Evolutionary conservation across 2,113 vertebrate genomes (phyloP).

Genomic region (Cynopterus brachyotis): DNA sequence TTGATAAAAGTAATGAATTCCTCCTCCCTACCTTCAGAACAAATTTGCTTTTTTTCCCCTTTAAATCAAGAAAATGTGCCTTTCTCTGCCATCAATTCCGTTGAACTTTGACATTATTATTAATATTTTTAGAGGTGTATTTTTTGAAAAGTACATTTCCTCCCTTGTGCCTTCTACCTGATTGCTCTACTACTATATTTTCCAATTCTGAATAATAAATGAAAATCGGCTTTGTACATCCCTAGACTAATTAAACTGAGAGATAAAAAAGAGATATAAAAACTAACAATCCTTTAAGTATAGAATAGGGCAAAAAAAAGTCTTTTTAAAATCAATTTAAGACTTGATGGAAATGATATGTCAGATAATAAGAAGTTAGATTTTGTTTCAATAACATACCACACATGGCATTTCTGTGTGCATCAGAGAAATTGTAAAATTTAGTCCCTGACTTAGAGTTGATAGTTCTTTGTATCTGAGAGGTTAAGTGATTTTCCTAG

Average conservation of each 20-base stretch:
- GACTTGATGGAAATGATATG: neutral
- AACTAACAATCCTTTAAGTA: neutral
- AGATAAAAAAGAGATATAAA: constrained; percentile 3
- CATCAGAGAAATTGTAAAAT: neutral
- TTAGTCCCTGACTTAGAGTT: neutral
- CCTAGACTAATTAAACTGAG: constrained; percentile 21
- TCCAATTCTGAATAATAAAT: neutral
- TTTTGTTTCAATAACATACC: neutral
- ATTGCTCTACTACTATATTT: neutral
- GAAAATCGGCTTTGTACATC: neutral
- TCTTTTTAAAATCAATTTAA: constrained; percentile 6
- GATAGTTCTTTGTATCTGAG: neutral
- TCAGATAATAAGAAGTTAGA: neutral
- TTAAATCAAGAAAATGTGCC: neutral
- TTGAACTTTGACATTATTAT: neutral
- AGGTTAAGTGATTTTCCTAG: neutral
- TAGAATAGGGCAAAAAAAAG: neutral
- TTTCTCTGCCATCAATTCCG: neutral
- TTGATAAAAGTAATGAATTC: neutral
- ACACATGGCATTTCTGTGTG: neutral
- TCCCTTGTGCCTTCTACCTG: neutral
- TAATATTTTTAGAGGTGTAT: constrained; percentile 22
- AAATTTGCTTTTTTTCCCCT: neutral
- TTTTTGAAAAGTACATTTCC: constrained; percentile 16
- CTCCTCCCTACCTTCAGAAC: neutral